Percentiles rank a stretch among this genome's conserved stretches.
Conservation (phyloP, 2,113 vertebrate species). For the Hippocampus abdominalis region DNA sequence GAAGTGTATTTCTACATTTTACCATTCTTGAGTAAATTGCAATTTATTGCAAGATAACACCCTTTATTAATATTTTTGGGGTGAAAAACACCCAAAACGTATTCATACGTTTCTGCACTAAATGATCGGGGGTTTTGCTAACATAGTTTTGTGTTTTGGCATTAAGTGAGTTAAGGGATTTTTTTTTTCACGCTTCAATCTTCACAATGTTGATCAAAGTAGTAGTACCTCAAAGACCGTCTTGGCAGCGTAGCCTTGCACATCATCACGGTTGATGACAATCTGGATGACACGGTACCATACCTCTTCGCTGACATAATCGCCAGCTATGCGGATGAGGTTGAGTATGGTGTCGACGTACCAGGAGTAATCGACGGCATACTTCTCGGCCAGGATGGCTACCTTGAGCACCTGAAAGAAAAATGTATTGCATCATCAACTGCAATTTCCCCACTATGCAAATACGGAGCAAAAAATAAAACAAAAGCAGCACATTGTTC, state of each 20-base stretch:
- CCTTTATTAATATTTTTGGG: too few relatives aligned
- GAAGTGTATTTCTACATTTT: not conserved
- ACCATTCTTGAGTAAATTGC: too few relatives aligned
- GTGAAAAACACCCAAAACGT: too few relatives aligned
- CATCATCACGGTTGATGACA: constrained; percentile 89
- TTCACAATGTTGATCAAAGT: not conserved
- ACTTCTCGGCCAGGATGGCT: constrained; percentile 89
- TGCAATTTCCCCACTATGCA: not conserved
- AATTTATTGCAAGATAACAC: too few relatives aligned
- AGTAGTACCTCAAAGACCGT: constrained; percentile 85
- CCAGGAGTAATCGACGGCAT: constrained; percentile 92
- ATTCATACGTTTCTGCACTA: too few relatives aligned
- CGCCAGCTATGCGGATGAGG: constrained; percentile 89
- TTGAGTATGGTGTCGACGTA: constrained; percentile 94
- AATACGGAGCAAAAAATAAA: not conserved
- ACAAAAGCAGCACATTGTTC: not conserved
- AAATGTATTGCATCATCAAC: not conserved
- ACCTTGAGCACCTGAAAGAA: constrained; percentile 84
- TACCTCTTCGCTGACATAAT: constrained; percentile 92
- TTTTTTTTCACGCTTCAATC: not conserved
- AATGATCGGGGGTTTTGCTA: too few relatives aligned
- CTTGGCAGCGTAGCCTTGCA: constrained; percentile 91
- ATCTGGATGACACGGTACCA: constrained; percentile 95
- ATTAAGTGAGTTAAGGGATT: not conserved
- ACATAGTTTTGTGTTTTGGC: too few relatives aligned